Evolutionary conservation across 2,888 invertebrate species (phyloP).

Genomic region (Rhodophaea formosa): DNA sequence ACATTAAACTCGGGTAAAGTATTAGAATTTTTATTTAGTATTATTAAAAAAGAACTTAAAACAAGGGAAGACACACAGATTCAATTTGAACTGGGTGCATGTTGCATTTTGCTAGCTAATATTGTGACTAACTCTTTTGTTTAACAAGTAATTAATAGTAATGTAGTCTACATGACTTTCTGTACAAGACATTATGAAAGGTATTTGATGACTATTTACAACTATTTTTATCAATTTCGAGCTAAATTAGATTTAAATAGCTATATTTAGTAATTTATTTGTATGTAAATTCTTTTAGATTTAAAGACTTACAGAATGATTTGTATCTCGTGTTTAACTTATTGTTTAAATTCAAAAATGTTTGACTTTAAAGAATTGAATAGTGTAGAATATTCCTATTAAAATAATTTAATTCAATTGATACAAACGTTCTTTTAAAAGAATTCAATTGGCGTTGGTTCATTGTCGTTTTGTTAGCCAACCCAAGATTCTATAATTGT

Average conservation of each 20-base stretch:
- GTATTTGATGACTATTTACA: background rate
- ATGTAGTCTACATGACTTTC: background rate
- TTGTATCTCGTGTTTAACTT: too few relatives aligned
- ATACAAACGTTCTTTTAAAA: too few relatives aligned
- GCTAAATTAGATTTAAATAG: background rate
- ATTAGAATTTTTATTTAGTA: constrained; percentile 44
- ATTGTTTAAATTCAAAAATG: too few relatives aligned
- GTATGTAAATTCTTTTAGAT: too few relatives aligned
- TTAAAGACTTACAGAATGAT: too few relatives aligned
- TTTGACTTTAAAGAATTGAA: too few relatives aligned
- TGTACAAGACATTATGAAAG: background rate
- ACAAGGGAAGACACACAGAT: constrained; percentile 75
- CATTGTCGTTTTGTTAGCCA: constrained; percentile 6
- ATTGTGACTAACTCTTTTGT: constrained; percentile 20
- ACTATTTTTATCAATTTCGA: background rate
- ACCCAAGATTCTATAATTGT: constrained; percentile 2
- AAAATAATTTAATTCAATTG: too few relatives aligned
- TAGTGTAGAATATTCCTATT: too few relatives aligned
- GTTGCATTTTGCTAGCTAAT: constrained; percentile 29
- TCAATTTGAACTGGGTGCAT: constrained; percentile 64
- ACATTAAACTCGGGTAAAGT: constrained; percentile 67
- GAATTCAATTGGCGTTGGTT: background rate
- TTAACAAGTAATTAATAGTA: constrained; percentile 3
- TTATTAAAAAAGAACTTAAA: constrained; percentile 33
- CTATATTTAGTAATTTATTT: background rate